Base-by-base conservation (phyloP, 2,113 vertebrate genomes). In the Ivindomyrus marchei region DNA sequence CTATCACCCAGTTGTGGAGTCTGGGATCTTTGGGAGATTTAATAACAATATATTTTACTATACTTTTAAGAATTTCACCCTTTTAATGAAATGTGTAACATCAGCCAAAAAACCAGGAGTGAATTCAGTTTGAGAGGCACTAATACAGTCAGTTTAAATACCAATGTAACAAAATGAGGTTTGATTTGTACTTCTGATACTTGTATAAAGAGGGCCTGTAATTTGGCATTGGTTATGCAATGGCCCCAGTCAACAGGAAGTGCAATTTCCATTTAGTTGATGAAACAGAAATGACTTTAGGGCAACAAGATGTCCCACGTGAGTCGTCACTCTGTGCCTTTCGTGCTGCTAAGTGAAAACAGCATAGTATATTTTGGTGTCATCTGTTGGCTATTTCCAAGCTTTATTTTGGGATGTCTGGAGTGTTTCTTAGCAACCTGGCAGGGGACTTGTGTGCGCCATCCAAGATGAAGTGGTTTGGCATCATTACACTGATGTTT, bases 341-440 rank as follows among this genome's bases (percentile, higher is more conserved):
- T 3, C 47, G 8, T 53, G n/a, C 50, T 87, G 47, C 15, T 39
- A 87, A 15, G 85, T 87, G 39, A 24, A 85, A n/a, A 85, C 9
- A 85, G 19, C 21, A 8, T n/a, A 19, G 19, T 46, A 24, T 85
- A 17, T 42, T 56, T 62, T 17, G 31, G 13, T 39, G 53, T 42
- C 31, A 31, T 58, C n/a, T 42, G 52, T 36, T 6, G n/a, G 39
- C 42, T 15, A 49, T 70, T 70, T n/a, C 42, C 42, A 31, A 42
- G n/a, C 42, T 36, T 49, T 89, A 77, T 36, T 53, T 84, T 84
- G 31, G 62, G 47, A 89, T 46, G 83, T 36, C 88, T 83, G 39
- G 74, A 39, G 70, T 46, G 88, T 89, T 89, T 39, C 74, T 89
- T 89, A 89, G 88, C 74, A 52, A 83, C 88, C 49, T 52, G 66